Base-by-base conservation (phyloP, 2,888 invertebrate species). In the Agonopterix subpropinquella region DNA sequence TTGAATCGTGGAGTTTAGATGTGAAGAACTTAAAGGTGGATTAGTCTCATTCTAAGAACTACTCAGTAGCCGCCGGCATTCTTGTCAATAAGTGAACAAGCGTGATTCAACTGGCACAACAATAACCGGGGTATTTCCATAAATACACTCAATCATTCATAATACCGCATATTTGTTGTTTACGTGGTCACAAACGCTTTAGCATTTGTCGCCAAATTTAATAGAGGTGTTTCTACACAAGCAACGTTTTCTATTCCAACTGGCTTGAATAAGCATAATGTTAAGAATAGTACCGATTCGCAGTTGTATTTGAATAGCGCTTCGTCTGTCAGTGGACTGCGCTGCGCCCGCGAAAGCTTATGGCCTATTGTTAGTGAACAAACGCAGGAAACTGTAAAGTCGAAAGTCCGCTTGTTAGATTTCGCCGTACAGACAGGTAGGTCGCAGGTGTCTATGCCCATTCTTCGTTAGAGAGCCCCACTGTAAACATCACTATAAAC, bases 361-460 rank as follows among this genome's bases (percentile, higher is more conserved):
- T 77, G 60, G 79, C 71, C 83, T 72, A 86, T 88, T 87, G 86
- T 88, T 82, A 65, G 67, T 59, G 70, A 78, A 84, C 85, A 86
- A 85, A 84, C 76, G 78, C 84, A 86, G 88, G 88, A 88, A 87
- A 87, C 84, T 78, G 80, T 80, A 78, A 78, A 83, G 77, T 83
- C 74, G 81, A 80, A 82, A 85, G 81, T 79, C 77, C 73, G 77
- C 77, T 69, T 65, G 66, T 79, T 71, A 72, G 74, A 78, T 79
- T 85, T 84, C 77, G 79, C 77, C 63, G 75, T 77, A 74, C 36
- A 41, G 47, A 73, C 85, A 86, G 87, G 86, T 85, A 85, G 80
- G 80, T 78, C 74, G 83, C 85, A 86, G 83, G 86, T 86, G 83
- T 80, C 68, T 58, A 56, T 11, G n/a, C 9, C 11, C 2, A 37